These are phyloP conservation scores for Agonopterix subpropinquella DNA, from an alignment of 2,888 invertebrate species.

Conservation along the genomic window DNA sequence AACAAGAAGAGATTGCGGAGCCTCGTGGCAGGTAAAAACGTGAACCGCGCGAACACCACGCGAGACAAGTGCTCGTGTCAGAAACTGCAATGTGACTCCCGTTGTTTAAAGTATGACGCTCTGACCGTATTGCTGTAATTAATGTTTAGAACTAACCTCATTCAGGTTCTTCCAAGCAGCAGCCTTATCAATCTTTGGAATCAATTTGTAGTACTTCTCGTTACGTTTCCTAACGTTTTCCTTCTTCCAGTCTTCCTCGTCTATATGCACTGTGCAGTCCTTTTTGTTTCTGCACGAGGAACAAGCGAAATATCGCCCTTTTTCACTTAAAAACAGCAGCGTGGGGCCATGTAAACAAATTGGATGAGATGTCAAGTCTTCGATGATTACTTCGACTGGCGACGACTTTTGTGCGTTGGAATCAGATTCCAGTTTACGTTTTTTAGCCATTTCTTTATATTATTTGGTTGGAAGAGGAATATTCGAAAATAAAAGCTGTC, in stretches of 20 bases:
- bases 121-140: no score
- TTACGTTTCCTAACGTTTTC: conserved; percentile 62
- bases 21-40: no score
- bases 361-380: conserved; percentile 79
- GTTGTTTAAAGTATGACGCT: no score
- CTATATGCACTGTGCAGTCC: conserved; percentile 82
- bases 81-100: no score
- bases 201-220: conserved; percentile 58
- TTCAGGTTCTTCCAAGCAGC: conserved; percentile 68
- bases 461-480: background rate
- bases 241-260: conserved; percentile 70
- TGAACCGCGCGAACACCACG: no score
- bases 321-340: conserved; percentile 78
- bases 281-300: conserved; percentile 89
- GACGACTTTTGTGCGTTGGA: conserved; percentile 24
- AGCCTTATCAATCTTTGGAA: conserved; percentile 69
- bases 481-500: no score
- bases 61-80: no score
- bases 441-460: conserved; percentile 43
- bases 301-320: conserved; percentile 84
- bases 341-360: conserved; percentile 86
- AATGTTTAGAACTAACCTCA: no score
- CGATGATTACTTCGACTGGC: conserved; percentile 69
- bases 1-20: no score
- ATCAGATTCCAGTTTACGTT: conserved; percentile 41